A percentile compares a stretch with the other conserved stretches of the same genome.
Conservation (phyloP, 1,140 invertebrate genomes). For the Anastrepha ludens region DNA sequence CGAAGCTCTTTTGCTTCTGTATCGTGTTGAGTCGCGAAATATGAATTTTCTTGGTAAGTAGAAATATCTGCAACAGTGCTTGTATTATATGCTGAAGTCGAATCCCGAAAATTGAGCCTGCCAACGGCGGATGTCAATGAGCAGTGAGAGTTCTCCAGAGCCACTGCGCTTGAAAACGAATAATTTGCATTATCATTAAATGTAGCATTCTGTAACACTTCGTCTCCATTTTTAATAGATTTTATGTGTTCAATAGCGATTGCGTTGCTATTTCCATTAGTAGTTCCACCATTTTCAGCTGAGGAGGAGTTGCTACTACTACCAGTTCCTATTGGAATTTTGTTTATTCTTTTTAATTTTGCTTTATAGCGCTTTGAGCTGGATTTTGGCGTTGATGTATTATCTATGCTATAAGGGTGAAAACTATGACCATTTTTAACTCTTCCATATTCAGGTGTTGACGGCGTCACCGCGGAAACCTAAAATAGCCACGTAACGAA, state of each 20-base stretch:
- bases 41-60: slow-evolving; percentile 73
- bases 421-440: slow-evolving; percentile 67
- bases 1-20: slow-evolving; percentile 69
- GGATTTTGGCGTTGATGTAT: slow-evolving; percentile 71
- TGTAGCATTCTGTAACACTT: slow-evolving; percentile 61
- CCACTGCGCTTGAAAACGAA: slow-evolving; percentile 69
- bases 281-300: slow-evolving; percentile 58
- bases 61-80: slow-evolving; percentile 64
- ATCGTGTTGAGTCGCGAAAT: slow-evolving; percentile 72
- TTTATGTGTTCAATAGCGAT: background rate
- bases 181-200: slow-evolving; percentile 72
- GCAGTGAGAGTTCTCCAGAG: slow-evolving; percentile 69
- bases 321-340: slow-evolving; percentile 63
- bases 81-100: slow-evolving; percentile 56
- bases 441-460: slow-evolving; percentile 57
- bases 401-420: slow-evolving; percentile 68
- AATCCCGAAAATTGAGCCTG: slow-evolving; percentile 68
- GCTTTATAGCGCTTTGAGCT: slow-evolving; percentile 62
- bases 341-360: slow-evolving; percentile 62
- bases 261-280: slow-evolving; percentile 36
- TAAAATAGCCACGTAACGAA: background rate
- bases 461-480: slow-evolving; percentile 53
- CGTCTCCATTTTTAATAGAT: background rate
- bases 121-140: slow-evolving; percentile 68
- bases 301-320: slow-evolving; percentile 71